Base-by-base conservation (phyloP, 2,888 invertebrate species). In the Dryocosmus kuriphilus region DNA sequence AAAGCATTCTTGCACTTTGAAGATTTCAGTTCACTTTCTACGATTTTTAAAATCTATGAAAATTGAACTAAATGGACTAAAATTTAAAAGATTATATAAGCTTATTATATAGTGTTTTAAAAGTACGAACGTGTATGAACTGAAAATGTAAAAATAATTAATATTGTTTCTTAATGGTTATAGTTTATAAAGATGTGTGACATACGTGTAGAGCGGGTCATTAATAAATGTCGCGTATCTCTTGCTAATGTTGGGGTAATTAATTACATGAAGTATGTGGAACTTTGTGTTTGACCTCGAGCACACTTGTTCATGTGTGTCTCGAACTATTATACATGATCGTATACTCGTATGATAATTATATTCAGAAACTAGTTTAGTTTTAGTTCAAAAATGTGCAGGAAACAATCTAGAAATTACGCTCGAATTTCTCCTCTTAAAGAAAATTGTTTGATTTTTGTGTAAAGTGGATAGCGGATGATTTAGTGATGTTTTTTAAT, bases 141-240 rank as follows among this genome's bases (percentile, higher is more conserved):
- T 55, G 22, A 22, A 22, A 19, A 55, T 55, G 3, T 11, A 55
- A 55, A 51, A 55, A 9, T n/a, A 55, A 55, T 55, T 55, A 11
- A 55, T 11, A 22, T 9, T n/a, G 55, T 22, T 55, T 55, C n/a
- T 14, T 16, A 16, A 60, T 27, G 16, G 60, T 24, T 24, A 2
- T 6, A 60, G 27, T 60, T 60, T 6, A 16, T 27, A 27, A 27
- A 60, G 22, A 14, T 60, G 27, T 14, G 27, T 24, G 60, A 27
- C 60, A 24, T 24, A 16, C 27, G 27, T 60, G 22, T 60, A 24
- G 71, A 55, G 30, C 30, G 55, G 30, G 24, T 30, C 51, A 71
- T 71, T 71, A 71, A 55, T 71, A 71, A 71, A 71, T 51, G 67
- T 67, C 67, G 67, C 27, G 67, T 46, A 67, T 46, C 67, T 46